Evolutionary conservation across 1,140 invertebrate species (phyloP).

Genomic region (Antheraea mylitta): DNA sequence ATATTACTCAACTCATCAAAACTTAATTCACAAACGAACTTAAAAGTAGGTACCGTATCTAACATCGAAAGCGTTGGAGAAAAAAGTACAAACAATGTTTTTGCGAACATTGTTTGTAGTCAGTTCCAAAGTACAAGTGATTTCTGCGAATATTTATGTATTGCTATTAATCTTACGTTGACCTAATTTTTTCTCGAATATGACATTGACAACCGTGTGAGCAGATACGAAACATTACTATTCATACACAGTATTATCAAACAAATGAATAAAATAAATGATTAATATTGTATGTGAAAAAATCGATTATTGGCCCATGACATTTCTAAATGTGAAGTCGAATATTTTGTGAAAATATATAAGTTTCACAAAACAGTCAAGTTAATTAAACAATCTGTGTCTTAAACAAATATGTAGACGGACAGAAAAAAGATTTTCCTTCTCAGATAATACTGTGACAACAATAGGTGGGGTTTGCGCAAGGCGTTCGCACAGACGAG

Average conservation of each 20-base stretch:
- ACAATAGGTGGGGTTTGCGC: conserved; percentile 70
- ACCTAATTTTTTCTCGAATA: conserved; percentile 18
- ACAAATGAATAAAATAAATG: conserved; percentile 19
- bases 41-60: too few species aligned
- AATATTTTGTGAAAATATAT: conserved; percentile 34
- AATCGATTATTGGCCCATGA: not conserved
- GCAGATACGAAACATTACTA: conserved; percentile 4
- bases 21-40: too few species aligned
- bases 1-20: too few species aligned
- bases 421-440: conserved; percentile 76
- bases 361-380: conserved; percentile 44
- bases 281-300: not conserved
- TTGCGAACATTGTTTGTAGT: not conserved
- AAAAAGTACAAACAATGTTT: not conserved
- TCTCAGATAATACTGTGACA: conserved; percentile 77
- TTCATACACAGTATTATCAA: conserved; percentile 9
- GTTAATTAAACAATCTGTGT: conserved; percentile 72
- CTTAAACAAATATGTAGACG: conserved; percentile 52
- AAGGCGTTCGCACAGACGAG: conserved; percentile 66
- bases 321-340: conserved; percentile 6
- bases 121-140: not conserved
- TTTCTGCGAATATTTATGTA: not conserved
- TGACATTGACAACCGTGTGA: conserved; percentile 25
- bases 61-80: not conserved
- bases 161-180: conserved; percentile 17